Evolutionary conservation across 2,888 invertebrate genomes (phyloP), one percentile per base, ranked within the genome.

Genomic region (Poecilobothrus nobilitatus): DNA sequence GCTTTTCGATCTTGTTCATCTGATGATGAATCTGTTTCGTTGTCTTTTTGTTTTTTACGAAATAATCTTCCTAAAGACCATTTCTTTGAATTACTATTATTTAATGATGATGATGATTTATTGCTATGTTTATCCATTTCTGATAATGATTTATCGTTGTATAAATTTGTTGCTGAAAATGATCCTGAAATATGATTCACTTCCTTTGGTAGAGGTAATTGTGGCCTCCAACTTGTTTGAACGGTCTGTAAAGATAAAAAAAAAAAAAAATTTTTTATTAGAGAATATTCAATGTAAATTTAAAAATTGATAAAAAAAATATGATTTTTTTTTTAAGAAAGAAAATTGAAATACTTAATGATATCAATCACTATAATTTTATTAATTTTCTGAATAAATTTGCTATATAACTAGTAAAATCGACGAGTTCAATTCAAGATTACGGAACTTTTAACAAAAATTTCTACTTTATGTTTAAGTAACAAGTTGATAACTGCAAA

Each of bases 51-150:
- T 81, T 90, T 90, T 77, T 89, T 85, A 72, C 90, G 85, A 77
- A 93, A 90, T 4, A 93, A 84, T 75, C 89, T 90, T 9, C 92
- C 91, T 64, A 93, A 86, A 10, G 91, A 90, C 92, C 92, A 93
- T 80, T 91, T 91, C 76, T 86, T 87, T 82, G 71, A 74, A 10
- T 74, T 71, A 63, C 73, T 74, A 66, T 71, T 34, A 33, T 7
- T 33, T 18, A 18, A 37, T 10, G 37, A 65, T 10, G 65, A 37
- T 15, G 37, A 65, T 34, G 65, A 65, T 65, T 70, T 70, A 66
- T 44, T 71, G 68, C 69, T 71, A 71, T 74, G 67, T 75, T 74
- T 74, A 74, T 75, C 74, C 70, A 73, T 73, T 71, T 73, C 74
- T 71, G 70, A 71, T 67, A 70, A 68, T 4, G 2, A 4, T 72